Conservation (phyloP, 2,797 vertebrate species). For the Lacerta viridis region DNA sequence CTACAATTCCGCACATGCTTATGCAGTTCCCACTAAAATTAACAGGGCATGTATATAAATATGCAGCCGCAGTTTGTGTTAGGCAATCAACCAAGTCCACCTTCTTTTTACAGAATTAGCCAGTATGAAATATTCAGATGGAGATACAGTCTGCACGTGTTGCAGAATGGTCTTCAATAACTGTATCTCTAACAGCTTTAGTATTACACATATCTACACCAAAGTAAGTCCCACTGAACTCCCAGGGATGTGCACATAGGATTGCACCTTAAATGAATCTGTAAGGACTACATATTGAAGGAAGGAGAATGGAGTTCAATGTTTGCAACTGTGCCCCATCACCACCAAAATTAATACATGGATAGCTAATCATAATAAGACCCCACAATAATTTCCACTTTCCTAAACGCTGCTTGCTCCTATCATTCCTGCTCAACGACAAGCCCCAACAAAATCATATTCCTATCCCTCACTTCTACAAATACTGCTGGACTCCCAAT, state of each 20-base stretch:
- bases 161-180: not conserved
- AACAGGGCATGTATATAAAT: not conserved
- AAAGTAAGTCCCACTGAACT: not conserved
- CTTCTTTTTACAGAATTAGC: rapidly evolving
- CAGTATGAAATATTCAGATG: not conserved
- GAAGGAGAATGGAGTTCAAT: not conserved
- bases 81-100: not conserved
- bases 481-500: not conserved
- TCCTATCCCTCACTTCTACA: not conserved
- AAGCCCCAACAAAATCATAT: not conserved
- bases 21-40: not conserved
- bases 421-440: not conserved
- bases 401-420: not conserved
- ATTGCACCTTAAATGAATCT: not conserved
- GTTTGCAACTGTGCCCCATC: not conserved
- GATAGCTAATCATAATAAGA: not conserved
- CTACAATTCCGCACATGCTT: not conserved
- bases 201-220: too few relatives aligned
- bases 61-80: not conserved
- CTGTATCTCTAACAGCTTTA: not conserved
- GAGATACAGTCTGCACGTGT: not conserved
- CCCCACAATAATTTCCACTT: not conserved
- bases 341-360: not conserved
- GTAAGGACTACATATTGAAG: not conserved
- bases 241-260: not conserved